phyloP scores from a whole-genome alignment of 2,113 vertebrate genomes.

The Amblyopsis rosae region DNA sequence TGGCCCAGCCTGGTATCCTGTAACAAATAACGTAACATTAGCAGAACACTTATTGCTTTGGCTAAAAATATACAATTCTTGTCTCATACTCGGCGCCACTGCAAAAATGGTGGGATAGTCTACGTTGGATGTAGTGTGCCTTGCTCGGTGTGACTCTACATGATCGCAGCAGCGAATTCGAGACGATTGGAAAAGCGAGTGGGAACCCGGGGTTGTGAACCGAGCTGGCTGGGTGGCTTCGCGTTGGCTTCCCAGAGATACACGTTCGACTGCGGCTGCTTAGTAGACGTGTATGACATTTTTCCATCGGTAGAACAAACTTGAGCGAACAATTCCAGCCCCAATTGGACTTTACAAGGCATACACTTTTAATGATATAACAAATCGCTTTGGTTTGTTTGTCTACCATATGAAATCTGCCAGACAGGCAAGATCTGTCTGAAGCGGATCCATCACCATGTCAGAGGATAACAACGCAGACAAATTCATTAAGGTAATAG shows the following conservation, averaged over 20 bases:
- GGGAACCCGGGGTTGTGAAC: constrained; percentile 58
- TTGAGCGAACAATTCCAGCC: constrained; percentile 10
- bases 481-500: constrained; percentile 84
- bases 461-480: constrained; percentile 83
- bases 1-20: constrained; percentile 35
- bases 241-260: constrained; percentile 19
- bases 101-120: constrained; percentile 51
- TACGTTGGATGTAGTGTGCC: constrained; percentile 18
- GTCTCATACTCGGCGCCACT: constrained; percentile 25
- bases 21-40: constrained; percentile 16
- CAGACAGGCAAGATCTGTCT: constrained; percentile 31
- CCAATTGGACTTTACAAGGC: constrained; percentile 11
- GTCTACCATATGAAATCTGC: constrained; percentile 35
- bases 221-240: constrained; percentile 51
- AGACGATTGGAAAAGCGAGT: constrained; percentile 64
- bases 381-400: constrained; percentile 44
- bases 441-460: constrained; percentile 68
- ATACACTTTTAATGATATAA: constrained; percentile 41
- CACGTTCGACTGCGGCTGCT: constrained; percentile 29
- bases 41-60: constrained; percentile 26
- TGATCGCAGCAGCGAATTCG: constrained; percentile 63
- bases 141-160: constrained; percentile 62
- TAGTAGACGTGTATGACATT: constrained; percentile 36
- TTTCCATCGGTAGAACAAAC: constrained; percentile 34
- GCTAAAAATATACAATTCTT: constrained; percentile 64